A percentile compares a stretch with the other conserved stretches of the same genome.
Evolutionary conservation across 2,113 vertebrate species (phyloP).

Genomic region (Gavialis gangeticus): DNA sequence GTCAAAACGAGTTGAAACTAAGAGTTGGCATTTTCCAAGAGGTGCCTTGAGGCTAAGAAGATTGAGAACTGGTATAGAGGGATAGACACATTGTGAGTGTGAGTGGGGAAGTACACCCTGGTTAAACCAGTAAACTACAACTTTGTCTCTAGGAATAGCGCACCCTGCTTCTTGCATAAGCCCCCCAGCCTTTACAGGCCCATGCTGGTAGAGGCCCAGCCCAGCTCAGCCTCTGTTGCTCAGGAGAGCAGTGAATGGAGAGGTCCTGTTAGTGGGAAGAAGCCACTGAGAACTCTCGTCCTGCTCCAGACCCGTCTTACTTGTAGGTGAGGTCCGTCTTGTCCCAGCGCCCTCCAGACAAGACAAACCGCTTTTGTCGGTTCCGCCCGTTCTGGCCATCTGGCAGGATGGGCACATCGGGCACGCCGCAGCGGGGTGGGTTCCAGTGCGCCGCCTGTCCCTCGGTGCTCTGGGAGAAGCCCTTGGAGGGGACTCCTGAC

Average conservation of each 20-base stretch:
- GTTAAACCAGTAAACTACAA: not conserved
- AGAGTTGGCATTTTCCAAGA: too few species aligned
- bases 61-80: too few species aligned
- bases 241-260: accelerated
- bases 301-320: slow-evolving; percentile 66
- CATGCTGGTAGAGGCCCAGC: not conserved
- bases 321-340: slow-evolving; percentile 92
- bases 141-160: accelerated
- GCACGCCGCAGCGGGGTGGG: slow-evolving; percentile 89
- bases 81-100: not conserved
- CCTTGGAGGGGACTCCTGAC: slow-evolving; percentile 45
- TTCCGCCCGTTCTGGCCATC: slow-evolving; percentile 63
- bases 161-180: not conserved
- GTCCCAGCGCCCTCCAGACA: slow-evolving; percentile 89
- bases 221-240: accelerated
- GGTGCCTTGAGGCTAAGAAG: too few species aligned
- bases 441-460: slow-evolving; percentile 30
- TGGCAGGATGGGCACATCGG: slow-evolving; percentile 74
- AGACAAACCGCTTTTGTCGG: slow-evolving; percentile 88
- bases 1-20: too few species aligned
- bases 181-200: not conserved
- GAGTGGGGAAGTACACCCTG: not conserved
- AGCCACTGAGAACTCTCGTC: not conserved
- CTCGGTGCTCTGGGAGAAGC: accelerated
- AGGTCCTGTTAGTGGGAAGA: not conserved